Evolutionary conservation across 2,113 vertebrate genomes (phyloP).

Genomic region (Neolamprologus ventralis): DNA sequence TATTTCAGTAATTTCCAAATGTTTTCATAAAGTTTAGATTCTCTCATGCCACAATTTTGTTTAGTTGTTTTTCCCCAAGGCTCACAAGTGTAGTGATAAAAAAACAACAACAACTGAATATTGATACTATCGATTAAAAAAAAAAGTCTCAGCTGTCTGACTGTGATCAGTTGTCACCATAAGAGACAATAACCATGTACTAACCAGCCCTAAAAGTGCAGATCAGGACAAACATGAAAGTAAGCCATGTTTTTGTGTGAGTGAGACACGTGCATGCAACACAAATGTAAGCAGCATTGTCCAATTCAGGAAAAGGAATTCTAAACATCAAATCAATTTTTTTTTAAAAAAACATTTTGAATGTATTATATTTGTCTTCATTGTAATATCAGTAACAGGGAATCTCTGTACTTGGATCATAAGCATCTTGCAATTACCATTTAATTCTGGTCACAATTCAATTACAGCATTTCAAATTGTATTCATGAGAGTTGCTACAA

Average conservation of each 20-base stretch:
- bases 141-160: neutral
- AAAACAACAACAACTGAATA: neutral
- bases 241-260: neutral
- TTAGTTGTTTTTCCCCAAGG: neutral
- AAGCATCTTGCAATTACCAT: slow-evolving; percentile 16
- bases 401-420: neutral
- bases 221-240: slow-evolving; percentile 17
- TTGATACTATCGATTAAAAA: neutral
- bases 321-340: neutral
- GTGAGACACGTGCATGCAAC: neutral
- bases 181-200: neutral
- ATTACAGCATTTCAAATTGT: slow-evolving; percentile 37
- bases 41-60: neutral
- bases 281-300: neutral
- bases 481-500: slow-evolving; percentile 15
- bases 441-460: slow-evolving; percentile 30
- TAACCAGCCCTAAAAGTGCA: slow-evolving; percentile 9
- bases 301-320: neutral
- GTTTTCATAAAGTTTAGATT: neutral
- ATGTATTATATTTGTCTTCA: neutral
- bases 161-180: neutral
- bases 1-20: neutral
- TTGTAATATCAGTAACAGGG: neutral
- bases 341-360: neutral
- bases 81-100: neutral